Evolutionary conservation across 1,140 invertebrate species (phyloP).

Genomic region (Lucilia cuprina): DNA sequence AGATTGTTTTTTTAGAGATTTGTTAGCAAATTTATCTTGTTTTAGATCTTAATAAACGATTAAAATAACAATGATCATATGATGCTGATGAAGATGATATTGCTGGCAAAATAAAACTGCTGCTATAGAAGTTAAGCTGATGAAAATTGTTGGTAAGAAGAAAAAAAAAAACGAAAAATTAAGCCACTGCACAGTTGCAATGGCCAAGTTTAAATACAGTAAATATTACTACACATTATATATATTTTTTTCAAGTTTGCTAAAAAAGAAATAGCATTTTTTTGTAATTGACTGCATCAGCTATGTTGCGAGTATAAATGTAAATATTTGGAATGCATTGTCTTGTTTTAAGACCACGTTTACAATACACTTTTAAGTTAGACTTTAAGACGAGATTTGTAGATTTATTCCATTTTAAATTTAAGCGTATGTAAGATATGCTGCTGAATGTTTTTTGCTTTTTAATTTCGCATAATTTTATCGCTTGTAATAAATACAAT

Average conservation of each 20-base stretch:
- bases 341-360: no score
- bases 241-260: background rate
- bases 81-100: background rate
- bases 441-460: background rate
- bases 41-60: constrained; percentile 8
- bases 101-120: background rate
- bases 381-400: background rate
- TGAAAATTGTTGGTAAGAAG: background rate
- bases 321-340: no score
- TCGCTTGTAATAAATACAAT: no score
- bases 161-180: background rate
- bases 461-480: background rate
- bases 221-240: no score
- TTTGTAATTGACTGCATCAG: background rate
- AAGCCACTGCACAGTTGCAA: background rate
- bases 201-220: background rate
- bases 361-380: background rate
- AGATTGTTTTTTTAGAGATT: background rate
- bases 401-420: background rate
- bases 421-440: background rate
- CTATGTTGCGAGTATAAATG: background rate
- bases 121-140: background rate
- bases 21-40: constrained; percentile 8
- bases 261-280: background rate
- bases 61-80: background rate